Evolutionary conservation across 2,888 invertebrate species (phyloP).

Genomic region (Limnephilus marmoratus): DNA sequence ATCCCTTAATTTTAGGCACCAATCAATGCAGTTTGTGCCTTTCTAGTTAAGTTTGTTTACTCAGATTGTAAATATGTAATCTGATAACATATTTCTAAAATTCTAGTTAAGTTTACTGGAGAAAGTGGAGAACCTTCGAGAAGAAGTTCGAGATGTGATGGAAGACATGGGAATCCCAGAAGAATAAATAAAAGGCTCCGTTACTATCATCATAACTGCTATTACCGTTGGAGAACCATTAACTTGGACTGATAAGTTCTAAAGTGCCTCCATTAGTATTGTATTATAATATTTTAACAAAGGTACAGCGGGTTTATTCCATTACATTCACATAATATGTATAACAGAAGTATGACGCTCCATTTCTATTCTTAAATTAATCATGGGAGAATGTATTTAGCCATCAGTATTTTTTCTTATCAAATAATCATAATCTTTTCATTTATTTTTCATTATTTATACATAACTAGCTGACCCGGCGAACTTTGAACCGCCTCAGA

Average conservation of each 20-base stretch:
- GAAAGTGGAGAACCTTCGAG: conserved; percentile 90
- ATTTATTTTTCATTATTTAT: too few species aligned
- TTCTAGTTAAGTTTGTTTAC: neutral
- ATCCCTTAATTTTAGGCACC: too few species aligned
- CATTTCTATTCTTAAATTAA: neutral
- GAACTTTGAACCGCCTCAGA: too few species aligned
- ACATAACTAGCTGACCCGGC: too few species aligned
- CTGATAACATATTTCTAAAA: neutral
- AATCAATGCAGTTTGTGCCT: too few species aligned
- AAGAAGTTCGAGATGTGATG: conserved; percentile 88
- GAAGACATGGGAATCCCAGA: conserved; percentile 70
- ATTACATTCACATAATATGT: neutral
- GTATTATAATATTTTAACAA: neutral
- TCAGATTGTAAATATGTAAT: neutral
- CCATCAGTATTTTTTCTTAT: neutral
- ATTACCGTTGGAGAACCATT: neutral
- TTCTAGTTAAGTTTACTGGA: conserved; percentile 86
- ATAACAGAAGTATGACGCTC: neutral
- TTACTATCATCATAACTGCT: too few species aligned
- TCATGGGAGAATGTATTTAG: neutral
- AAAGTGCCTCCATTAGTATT: neutral
- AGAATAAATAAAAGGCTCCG: neutral
- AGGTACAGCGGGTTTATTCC: neutral
- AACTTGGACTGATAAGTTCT: neutral
- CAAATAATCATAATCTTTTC: too few species aligned